Evolutionary conservation across 2,888 invertebrate genomes (phyloP).

Genomic region (Apamea epomidion): DNA sequence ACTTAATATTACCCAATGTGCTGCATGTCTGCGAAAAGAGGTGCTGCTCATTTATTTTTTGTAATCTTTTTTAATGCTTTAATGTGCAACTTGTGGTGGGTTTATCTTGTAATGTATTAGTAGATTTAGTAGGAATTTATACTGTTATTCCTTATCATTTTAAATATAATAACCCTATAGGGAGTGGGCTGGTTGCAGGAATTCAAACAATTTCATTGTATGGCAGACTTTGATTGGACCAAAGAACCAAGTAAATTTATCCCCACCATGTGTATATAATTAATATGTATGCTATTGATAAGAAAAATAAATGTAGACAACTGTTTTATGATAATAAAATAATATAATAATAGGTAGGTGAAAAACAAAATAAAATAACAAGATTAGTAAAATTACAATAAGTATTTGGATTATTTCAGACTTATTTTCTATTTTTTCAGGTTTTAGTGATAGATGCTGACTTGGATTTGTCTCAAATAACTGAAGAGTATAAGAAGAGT

Average conservation of each 20-base stretch:
- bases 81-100: neutral
- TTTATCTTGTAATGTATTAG: neutral
- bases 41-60: neutral
- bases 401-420: neutral
- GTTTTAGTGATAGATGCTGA: slow-evolving; percentile 93
- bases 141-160: neutral
- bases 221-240: slow-evolving; percentile 5
- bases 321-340: neutral
- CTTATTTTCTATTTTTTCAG: slow-evolving; percentile 75
- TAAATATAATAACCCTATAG: neutral
- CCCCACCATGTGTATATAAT: neutral
- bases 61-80: neutral
- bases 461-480: slow-evolving; percentile 91
- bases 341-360: neutral
- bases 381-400: neutral
- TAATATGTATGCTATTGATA: neutral
- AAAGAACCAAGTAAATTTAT: slow-evolving; percentile 14
- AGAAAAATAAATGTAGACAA: neutral
- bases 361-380: neutral
- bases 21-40: neutral
- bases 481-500: slow-evolving; percentile 91
- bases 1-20: neutral
- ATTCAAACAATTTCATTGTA: slow-evolving; percentile 26
- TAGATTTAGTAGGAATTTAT: slow-evolving; percentile 10
- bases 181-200: slow-evolving; percentile 14